Percentiles rank a stretch among this genome's conserved stretches.
Evolutionary conservation across 2,797 vertebrate species (phyloP).

Genomic region (Mycteria americana): DNA sequence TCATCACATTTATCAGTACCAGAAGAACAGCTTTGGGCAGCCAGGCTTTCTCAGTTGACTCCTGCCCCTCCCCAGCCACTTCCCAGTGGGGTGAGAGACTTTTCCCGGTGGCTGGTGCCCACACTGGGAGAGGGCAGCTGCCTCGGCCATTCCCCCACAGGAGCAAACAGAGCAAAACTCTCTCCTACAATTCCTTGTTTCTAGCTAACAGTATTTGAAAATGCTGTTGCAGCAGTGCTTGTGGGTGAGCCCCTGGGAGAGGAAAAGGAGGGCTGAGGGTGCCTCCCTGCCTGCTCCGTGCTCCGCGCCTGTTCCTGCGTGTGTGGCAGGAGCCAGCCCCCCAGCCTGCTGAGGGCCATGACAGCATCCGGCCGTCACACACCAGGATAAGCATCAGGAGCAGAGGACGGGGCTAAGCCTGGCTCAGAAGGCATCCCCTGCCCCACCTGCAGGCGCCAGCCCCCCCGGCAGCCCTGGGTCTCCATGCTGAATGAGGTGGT

Average conservation of each 20-base stretch:
- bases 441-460: neutral
- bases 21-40: neutral
- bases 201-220: neutral
- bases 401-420: neutral
- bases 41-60: neutral
- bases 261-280: no score
- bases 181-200: neutral
- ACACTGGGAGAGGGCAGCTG: neutral
- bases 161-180: neutral
- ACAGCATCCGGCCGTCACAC: no score
- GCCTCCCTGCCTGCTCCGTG: neutral
- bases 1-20: neutral
- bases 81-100: fast-evolving
- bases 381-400: neutral
- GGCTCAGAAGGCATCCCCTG: no score
- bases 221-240: no score
- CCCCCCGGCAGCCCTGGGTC: neutral
- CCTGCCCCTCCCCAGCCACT: neutral
- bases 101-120: neutral
- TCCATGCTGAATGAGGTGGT: neutral
- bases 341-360: neutral
- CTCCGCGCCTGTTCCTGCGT: fast-evolving
- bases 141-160: fast-evolving
- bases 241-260: neutral
- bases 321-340: neutral